These are phyloP conservation scores for Eupithecia subumbrata DNA, from an alignment of 2,888 invertebrate species.

Conservation along the genomic window DNA sequence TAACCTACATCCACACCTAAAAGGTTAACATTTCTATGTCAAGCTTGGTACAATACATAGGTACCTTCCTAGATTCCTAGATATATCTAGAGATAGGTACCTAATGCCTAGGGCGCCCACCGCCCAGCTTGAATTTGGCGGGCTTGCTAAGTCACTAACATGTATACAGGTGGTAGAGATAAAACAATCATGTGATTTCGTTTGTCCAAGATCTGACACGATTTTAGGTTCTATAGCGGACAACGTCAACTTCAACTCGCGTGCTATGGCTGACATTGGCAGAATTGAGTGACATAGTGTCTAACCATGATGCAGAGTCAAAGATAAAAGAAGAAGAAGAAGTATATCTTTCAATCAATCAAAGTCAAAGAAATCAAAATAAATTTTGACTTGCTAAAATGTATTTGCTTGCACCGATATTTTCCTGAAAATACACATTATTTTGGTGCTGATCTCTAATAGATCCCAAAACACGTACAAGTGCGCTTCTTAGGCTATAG, in stretches of 20 bases:
- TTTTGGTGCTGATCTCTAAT: slow-evolving; percentile 1
- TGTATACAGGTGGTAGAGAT: background rate
- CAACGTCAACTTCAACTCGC: background rate
- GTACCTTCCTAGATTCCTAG: background rate
- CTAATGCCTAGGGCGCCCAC: background rate
- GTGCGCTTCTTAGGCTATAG: slow-evolving; percentile 18
- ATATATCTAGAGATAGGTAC: background rate
- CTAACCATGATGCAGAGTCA: too few relatives aligned
- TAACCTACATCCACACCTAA: background rate
- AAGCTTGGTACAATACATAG: background rate
- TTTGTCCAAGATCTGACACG: background rate
- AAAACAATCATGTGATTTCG: background rate
- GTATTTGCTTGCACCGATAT: background rate
- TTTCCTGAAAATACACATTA: background rate
- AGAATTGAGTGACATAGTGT: too few relatives aligned
- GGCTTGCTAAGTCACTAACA: background rate
- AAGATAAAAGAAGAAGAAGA: too few relatives aligned
- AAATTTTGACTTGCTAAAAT: background rate
- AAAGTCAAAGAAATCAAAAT: slow-evolving; percentile 5
- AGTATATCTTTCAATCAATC: background rate
- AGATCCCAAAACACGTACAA: slow-evolving; percentile 8
- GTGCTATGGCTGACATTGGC: background rate
- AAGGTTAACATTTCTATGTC: background rate
- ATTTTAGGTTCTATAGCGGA: background rate
- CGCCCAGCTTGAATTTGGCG: background rate